Base-by-base conservation (phyloP, 1,140 invertebrate genomes). In the Pentalonia nigronervosa region DNA sequence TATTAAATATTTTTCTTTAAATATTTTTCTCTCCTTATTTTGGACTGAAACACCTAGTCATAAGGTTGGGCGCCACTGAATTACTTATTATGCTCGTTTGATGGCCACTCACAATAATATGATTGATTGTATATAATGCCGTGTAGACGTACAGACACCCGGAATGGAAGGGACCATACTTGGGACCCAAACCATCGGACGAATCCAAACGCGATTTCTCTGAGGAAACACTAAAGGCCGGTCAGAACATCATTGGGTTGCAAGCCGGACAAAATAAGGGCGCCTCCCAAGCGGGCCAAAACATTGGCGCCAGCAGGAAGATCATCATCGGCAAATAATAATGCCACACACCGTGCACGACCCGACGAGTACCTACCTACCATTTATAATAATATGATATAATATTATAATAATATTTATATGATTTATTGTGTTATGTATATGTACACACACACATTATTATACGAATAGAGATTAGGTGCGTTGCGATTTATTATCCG, bases 221-320 rank as follows among this genome's bases (percentile, higher is more conserved):
- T 1, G 98, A 99, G 94, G 98, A 98, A 94, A 97, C 98, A 94
- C 95, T 99, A 36, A 96, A 97, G 30, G 98, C 98, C 86, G 98
- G 98, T 3, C 96, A 99, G 94, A 96, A 96, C 2, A 96, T 99
- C 36, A 98, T 99, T 94, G 98, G 98, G 94, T 96, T 99, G 0
- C 98, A 99, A 95, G 98, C 98, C 91, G 98, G 99, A 86, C 97
- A 97, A 90, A 99, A 99, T 96, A 98, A 98, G 94, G 97, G 98
- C 76, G 98, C 98, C 14, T 97, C 97, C 1, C 98, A 98, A 95
- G 97, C 97, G 1, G 99, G 99, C 34, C 97, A 98, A 94, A 99
- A 97, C 96, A 97, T 99, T 94, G 98, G 99, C 17, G 98, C 98
- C 86, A 97, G 96, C 23, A 96, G 97, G 90, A 98, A 98, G 95